Evolutionary conservation across 2,888 invertebrate genomes (phyloP).

Genomic region (Actias luna): DNA sequence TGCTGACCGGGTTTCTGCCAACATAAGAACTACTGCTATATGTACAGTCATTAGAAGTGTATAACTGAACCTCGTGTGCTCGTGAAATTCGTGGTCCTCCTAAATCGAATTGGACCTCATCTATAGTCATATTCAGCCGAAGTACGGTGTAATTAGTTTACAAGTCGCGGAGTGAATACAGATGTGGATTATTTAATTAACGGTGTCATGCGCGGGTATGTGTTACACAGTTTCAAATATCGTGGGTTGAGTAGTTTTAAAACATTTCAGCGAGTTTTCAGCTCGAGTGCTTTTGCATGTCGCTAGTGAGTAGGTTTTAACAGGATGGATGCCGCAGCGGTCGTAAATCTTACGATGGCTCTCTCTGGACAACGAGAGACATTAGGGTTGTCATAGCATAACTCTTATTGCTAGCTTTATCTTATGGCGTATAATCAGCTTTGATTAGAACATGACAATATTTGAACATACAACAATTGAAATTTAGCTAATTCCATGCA

Average conservation of each 20-base stretch:
- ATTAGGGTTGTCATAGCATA: not conserved
- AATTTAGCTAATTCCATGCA: no score
- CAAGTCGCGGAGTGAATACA: constrained; percentile 10
- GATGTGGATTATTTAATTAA: constrained; percentile 17
- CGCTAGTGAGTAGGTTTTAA: constrained; percentile 62
- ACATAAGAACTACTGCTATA: no score
- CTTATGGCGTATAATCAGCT: not conserved
- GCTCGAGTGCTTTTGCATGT: constrained; percentile 72
- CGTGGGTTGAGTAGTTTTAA: constrained; percentile 31
- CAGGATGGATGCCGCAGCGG: constrained; percentile 56
- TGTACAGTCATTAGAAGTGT: no score
- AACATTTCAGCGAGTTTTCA: constrained; percentile 43
- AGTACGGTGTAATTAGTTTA: not conserved
- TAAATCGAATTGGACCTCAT: not conserved
- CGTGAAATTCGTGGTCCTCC: not conserved
- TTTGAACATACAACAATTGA: no score
- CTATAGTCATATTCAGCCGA: not conserved
- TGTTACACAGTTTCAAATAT: constrained; percentile 27
- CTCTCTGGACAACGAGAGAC: constrained; percentile 18
- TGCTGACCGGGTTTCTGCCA: no score
- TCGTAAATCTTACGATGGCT: constrained; percentile 66
- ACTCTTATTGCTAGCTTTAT: not conserved
- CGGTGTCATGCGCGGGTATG: constrained; percentile 9
- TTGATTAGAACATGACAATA: not conserved
- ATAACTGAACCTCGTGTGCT: no score